phyloP scores from a whole-genome alignment of 2,113 vertebrate genomes.

The Cinclus cinclus region DNA sequence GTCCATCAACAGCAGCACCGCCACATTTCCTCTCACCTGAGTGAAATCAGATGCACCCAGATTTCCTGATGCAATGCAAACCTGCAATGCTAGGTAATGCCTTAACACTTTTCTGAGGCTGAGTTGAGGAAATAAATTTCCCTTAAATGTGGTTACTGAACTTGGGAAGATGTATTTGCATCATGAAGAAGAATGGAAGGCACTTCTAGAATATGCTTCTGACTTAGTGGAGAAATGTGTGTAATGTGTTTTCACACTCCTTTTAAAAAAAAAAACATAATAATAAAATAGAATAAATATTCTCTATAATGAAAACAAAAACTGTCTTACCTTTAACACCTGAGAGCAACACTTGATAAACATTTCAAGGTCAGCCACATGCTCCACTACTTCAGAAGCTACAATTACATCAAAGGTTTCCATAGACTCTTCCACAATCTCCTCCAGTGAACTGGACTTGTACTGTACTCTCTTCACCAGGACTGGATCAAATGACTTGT shows the following conservation, averaged over 20 bases:
- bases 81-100: not conserved
- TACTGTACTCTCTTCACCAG: constrained; percentile 81
- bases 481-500: constrained; percentile 86
- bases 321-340: constrained; percentile 86
- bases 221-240: not conserved
- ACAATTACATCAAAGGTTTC: constrained; percentile 87
- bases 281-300: not conserved
- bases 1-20: not conserved
- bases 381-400: constrained; percentile 96
- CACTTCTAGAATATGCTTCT: not conserved
- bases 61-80: not conserved
- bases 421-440: constrained; percentile 76
- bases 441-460: constrained; percentile 84
- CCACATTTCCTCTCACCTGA: not conserved
- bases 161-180: not conserved
- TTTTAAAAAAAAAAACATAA: not conserved
- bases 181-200: not conserved
- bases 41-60: not conserved
- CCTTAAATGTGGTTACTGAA: not conserved
- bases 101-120: not conserved
- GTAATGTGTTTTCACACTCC: not conserved
- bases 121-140: not conserved
- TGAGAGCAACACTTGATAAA: constrained; percentile 86
- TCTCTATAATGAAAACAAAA: constrained; percentile 28
- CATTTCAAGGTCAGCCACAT: constrained; percentile 87